Base-by-base conservation (phyloP, 2,113 vertebrate species). In the Psittacula cyanocephala region DNA sequence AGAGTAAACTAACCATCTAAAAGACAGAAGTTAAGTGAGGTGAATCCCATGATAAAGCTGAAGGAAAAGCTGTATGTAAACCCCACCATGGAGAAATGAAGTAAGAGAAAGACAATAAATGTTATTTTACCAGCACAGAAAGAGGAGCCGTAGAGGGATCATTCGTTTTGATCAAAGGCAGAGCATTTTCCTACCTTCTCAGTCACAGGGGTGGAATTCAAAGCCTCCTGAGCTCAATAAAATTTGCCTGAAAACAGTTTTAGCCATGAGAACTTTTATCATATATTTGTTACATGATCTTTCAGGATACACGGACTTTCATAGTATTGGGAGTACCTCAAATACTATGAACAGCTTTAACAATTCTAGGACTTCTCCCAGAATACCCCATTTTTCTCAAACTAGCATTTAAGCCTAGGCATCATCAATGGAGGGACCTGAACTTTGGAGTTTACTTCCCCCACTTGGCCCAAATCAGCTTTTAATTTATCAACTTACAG, bases 201-300 rank as follows among this genome's bases (percentile, higher is more conserved):
- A 41, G 13, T 43, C 44, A 65, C 4, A n/a, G 11, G 1, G 2
- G 1, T 6, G 5, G 44, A 53, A 31, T 53, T 31, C 23, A 46
- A 20, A 62, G 10, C 9, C 31, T 74, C 19, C 28, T 8, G 6
- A 46, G 2, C 2, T 63, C 55, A 76, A 39, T 50, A 74, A 68
- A 77, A 59, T 85, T 53, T 91, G 8, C 23, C 23, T 19, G 37
- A 25, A 63, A 93, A 43, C 9, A 0, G 7, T 31, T 81, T 70
- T 50, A 83, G 4, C 11, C 8, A 43, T 7, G 7, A 86, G 10
- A 25, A 81, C 70, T 70, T 49, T 49, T 43, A 9, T 1, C 31
- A n/a, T 14, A 13, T 4, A 11, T 31, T 75, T 5, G 11, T 35
- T 75, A 5, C 25, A 35, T 9, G 6, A 31, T 77, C 12, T 41